Evolutionary conservation across 2,797 vertebrate species (phyloP).

Genomic region (Malurus splendens): DNA sequence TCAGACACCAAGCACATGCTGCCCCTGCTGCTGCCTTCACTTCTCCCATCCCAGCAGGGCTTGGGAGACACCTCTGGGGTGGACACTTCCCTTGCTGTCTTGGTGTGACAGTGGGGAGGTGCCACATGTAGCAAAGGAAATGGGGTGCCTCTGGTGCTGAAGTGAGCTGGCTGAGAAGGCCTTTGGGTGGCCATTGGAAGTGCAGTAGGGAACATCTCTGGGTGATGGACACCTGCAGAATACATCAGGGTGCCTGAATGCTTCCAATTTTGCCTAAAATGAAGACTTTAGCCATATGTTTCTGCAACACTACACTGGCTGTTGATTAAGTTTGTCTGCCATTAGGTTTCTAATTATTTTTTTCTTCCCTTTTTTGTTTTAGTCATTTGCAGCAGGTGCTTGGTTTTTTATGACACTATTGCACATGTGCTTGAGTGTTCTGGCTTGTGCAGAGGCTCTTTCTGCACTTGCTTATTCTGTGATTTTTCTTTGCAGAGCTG

Average conservation of each 20-base stretch:
- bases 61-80: background rate
- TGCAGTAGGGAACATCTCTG: background rate
- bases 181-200: background rate
- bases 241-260: background rate
- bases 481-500: conserved; percentile 13
- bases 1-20: background rate
- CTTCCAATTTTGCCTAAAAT: background rate
- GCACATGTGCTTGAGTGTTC: background rate
- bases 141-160: background rate
- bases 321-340: conserved; percentile 28
- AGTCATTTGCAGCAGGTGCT: background rate
- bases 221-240: background rate
- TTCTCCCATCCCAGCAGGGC: background rate
- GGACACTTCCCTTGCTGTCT: rapidly evolving
- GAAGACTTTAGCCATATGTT: background rate
- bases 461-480: background rate
- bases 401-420: background rate
- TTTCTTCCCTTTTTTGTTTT: background rate
- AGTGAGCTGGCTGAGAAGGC: background rate
- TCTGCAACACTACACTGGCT: background rate
- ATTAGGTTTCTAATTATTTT: background rate
- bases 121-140: background rate
- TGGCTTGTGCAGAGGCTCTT: background rate
- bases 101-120: background rate
- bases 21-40: background rate